phyloP scores from a whole-genome alignment of 2,888 invertebrate genomes.

The Hemithea aestivaria region DNA sequence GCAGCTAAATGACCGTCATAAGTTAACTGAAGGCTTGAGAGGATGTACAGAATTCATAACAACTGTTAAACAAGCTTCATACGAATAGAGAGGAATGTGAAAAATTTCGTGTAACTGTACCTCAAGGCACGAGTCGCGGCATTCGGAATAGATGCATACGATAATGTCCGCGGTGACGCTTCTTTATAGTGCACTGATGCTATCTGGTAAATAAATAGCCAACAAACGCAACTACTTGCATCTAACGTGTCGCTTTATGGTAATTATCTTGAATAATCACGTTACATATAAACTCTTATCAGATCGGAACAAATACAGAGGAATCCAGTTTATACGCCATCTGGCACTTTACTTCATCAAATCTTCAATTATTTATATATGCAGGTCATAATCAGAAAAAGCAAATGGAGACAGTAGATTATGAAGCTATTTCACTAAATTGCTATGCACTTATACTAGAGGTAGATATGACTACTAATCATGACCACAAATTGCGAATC shows the following conservation, averaged over 20 bases:
- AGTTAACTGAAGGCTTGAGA: too few species aligned
- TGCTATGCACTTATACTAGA: constrained; percentile 11
- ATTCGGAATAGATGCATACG: constrained; percentile 41
- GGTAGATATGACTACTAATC: constrained; percentile 11
- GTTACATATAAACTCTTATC: too few species aligned
- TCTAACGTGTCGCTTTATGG: constrained; percentile 17
- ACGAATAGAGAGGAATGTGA: constrained; percentile 55
- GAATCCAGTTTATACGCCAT: too few species aligned
- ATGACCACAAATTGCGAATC: constrained; percentile 27
- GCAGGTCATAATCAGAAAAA: too few species aligned
- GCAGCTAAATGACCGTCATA: too few species aligned
- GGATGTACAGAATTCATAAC: too few species aligned
- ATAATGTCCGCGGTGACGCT: constrained; percentile 29
- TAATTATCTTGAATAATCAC: too few species aligned
- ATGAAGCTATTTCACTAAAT: constrained; percentile 13
- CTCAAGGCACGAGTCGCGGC: constrained; percentile 31
- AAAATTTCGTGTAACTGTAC: constrained; percentile 64
- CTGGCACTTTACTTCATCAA: too few species aligned
- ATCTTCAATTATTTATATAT: too few species aligned
- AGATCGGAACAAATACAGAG: too few species aligned
- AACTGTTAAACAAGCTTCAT: constrained; percentile 38
- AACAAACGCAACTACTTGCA: constrained; percentile 26
- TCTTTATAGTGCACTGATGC: constrained; percentile 35
- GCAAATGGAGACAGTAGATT: constrained; percentile 1
- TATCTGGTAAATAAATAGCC: constrained; percentile 25